These are phyloP conservation scores for Chamaetylas fuelleborni DNA, from an alignment of 2,113 vertebrate species.

Conservation along the genomic window DNA sequence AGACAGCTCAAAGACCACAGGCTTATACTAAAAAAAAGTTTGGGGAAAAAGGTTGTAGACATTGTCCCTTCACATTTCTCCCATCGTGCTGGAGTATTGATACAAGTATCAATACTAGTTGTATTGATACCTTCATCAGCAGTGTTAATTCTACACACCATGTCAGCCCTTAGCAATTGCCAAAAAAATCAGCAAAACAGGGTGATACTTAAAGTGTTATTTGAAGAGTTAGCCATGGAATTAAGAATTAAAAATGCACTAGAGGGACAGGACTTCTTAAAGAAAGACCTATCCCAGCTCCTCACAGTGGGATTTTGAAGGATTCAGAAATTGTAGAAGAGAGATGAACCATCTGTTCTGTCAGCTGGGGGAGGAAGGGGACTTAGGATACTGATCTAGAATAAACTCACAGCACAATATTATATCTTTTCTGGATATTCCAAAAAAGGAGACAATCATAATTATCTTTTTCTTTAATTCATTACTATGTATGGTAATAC, in stretches of 20 bases:
- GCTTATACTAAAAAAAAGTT: not conserved
- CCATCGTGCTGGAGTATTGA: not conserved
- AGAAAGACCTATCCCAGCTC: not conserved
- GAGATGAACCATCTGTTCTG: conserved; percentile 32
- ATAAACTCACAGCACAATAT: not conserved
- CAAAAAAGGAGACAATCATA: not conserved
- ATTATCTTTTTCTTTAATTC: not conserved
- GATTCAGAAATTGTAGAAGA: not conserved
- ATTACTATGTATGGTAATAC: not conserved
- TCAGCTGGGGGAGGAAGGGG: not conserved
- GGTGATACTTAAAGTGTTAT: not conserved
- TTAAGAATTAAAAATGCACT: not conserved
- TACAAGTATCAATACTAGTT: too few species aligned
- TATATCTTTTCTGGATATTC: not conserved
- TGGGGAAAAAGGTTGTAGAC: not conserved
- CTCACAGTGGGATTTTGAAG: not conserved
- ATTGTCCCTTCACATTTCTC: not conserved
- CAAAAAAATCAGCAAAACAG: not conserved
- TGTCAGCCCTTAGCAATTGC: not conserved
- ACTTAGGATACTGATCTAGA: not conserved
- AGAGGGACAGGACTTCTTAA: not conserved
- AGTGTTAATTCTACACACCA: not conserved
- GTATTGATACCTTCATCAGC: not conserved
- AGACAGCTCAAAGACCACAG: not conserved
- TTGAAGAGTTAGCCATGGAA: not conserved